Evolutionary conservation across 2,888 invertebrate genomes (phyloP), one percentile per base, ranked within the genome.

Genomic region (Cactoblastis cactorum): DNA sequence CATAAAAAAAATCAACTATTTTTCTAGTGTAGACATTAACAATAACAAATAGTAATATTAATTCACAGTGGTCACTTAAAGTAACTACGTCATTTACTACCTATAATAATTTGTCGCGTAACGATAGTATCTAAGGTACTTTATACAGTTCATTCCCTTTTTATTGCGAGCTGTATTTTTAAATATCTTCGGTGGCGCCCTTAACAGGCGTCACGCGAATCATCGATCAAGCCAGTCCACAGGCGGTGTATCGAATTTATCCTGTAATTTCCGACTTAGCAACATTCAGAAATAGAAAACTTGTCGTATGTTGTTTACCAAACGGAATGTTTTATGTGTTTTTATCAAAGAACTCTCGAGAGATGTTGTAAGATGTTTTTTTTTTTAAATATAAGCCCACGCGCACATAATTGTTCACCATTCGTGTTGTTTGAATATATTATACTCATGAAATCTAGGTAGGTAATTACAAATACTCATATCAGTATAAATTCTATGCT

Each of bases 251-350:
- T 83, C 78, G 80, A 83, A 83, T 83, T 82, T 83, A 82, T 83
- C 78, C 77, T 81, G 78, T 80, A 81, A 84, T 83, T 82, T 82
- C 83, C 83, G 77, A 51, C 59, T 55, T 71, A 71, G 75, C 73
- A 69, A 69, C 72, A 66, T 73, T 70, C 62, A 65, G 68, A 68
- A 78, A 77, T 74, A 69, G 72, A 67, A 63, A 69, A 72, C 68
- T 71, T 67, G 65, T 69, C 69, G 62, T 73, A 75, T 74, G 77
- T 69, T 73, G 63, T 73, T 75, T 65, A 63, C 67, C 60, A 60
- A 70, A 68, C 61, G 64, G 58, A 66, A 65, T 71, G 66, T 69
- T 70, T 65, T 53, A 50, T 53, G 56, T 51, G 35, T 17, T 49
- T 19, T 24, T 28, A n/a, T n/a, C n/a, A n/a, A n/a, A n/a, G n/a